Base-by-base conservation (phyloP, 92 coral and sea anemone species). In the Epizoanthus fatuus region DNA sequence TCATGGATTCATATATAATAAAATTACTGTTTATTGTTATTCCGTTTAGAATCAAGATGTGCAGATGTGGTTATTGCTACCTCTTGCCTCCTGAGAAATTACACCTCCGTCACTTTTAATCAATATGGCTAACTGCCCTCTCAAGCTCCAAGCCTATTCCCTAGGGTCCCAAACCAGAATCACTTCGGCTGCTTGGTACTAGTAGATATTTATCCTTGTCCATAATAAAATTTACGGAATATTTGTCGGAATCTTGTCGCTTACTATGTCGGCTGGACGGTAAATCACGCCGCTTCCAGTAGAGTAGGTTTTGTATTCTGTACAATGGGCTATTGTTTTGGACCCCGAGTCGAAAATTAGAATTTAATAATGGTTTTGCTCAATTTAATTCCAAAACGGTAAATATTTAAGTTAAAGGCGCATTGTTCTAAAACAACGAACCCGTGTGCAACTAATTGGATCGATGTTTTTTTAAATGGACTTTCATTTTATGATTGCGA, bases 21-120 rank as follows among this genome's bases (percentile, higher is more conserved):
- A 76, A 89, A 70, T 66, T 84, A 85, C 67, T 90, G 96, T 90
- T 92, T 84, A 92, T 94, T 92, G 95, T 94, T 92, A 84, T 94
- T 66, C 92, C 75, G 83, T 79, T 63, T 94, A 77, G 90, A 81
- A 94, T 84, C 91, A 89, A 65, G 88, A 63, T 45, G 85, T 92
- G 90, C 98, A 94, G 98, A 94, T 94, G 98, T 87, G 55, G 62
- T 16, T 20, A 11, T 0, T 77, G 22, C 42, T 20, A 4, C 16
- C 71, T 42, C 22, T 17, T 38, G 22, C 29, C 25, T 59, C 44
- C 65, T 4, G 38, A 77, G 69, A 38, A 22, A 38, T 37, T 11
- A 42, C 13, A 20, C 22, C 44, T 42, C 62, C 42, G 44, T 35
- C 39, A 42, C 13, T 39, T 59, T 20, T 17, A 7, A 52, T 16